phyloP scores from a whole-genome alignment of 2,888 invertebrate species.

The Cordilura impudica region DNA sequence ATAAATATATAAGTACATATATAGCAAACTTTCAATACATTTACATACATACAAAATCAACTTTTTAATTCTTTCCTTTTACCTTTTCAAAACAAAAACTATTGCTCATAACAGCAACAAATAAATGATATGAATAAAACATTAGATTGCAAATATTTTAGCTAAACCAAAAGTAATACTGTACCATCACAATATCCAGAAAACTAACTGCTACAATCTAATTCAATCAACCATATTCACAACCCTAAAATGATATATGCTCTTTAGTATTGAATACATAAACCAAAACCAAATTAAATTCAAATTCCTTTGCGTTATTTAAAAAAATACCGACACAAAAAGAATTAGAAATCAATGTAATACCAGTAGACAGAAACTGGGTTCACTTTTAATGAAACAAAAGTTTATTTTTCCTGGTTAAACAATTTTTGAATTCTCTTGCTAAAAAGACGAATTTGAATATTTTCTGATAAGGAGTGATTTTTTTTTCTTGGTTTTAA shows the following conservation, averaged over 20 bases:
- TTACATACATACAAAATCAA: too few relatives aligned
- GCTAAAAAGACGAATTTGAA: conserved; percentile 17
- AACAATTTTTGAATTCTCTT: not conserved
- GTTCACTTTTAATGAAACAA: not conserved
- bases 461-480: conserved; percentile 39
- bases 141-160: not conserved
- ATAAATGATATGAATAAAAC: not conserved
- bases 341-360: conserved; percentile 8
- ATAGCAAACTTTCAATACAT: too few relatives aligned
- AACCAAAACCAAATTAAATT: conserved; percentile 22
- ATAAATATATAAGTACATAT: too few relatives aligned
- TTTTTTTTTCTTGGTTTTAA: too few relatives aligned
- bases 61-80: too few relatives aligned
- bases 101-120: not conserved
- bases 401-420: not conserved
- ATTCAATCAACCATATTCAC: not conserved
- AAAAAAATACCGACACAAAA: not conserved
- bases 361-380: not conserved
- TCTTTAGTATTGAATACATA: not conserved
- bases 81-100: not conserved
- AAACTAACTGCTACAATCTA: not conserved
- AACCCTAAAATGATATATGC: not conserved
- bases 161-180: conserved; percentile 40
- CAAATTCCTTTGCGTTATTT: conserved; percentile 6
- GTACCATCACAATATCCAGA: conserved; percentile 8